Conservation (phyloP, 2,797 vertebrate genomes). For the Anguilla anguilla region DNA sequence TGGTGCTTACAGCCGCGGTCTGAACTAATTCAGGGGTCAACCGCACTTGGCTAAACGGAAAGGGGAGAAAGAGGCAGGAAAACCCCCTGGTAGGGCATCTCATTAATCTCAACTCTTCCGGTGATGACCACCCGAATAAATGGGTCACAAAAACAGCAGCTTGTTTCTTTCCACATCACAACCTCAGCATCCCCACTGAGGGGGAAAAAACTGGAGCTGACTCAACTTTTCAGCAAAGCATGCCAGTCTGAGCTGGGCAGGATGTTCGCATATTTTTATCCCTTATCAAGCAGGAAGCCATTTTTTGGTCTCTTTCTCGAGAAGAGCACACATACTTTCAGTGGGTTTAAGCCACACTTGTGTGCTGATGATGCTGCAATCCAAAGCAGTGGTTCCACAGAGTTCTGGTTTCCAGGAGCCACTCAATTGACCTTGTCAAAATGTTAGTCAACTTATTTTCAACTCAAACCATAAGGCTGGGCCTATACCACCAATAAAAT, state of each 20-base stretch:
- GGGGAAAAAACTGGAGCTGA: neutral
- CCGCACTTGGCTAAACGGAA: neutral
- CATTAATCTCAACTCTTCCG: neutral
- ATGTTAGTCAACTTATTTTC: neutral
- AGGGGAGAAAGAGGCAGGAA: neutral
- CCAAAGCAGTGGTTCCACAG: too few species aligned
- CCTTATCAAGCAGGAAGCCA: neutral
- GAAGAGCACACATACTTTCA: neutral
- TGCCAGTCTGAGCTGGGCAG: neutral
- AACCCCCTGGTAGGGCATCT: neutral
- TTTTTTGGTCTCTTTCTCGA: neutral
- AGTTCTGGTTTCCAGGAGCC: too few species aligned
- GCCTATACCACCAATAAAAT: neutral
- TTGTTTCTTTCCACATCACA: neutral
- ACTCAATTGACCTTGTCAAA: neutral
- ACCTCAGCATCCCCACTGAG: neutral
- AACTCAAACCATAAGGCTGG: neutral
- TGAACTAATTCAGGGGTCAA: neutral
- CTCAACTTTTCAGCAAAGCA: neutral
- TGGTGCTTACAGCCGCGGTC: neutral
- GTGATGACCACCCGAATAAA: neutral
- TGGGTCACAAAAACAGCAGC: neutral
- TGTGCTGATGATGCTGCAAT: too few species aligned
- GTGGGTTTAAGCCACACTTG: neutral
- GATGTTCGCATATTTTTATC: neutral